Conservation (phyloP, 2,797 vertebrate species). For the Gallinago solitaria region DNA sequence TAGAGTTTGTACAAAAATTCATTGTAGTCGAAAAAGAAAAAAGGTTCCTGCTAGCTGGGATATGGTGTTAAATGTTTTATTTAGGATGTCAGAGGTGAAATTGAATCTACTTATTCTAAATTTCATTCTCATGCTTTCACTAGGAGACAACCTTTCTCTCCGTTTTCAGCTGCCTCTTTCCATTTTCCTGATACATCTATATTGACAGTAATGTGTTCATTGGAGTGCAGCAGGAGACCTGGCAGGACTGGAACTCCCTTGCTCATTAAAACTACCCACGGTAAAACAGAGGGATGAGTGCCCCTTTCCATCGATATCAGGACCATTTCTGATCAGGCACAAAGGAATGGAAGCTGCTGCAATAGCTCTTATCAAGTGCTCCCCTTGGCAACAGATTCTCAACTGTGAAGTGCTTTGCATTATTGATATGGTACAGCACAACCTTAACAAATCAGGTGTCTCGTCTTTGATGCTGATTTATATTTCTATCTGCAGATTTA, state of each 20-base stretch:
- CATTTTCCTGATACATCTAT: not conserved
- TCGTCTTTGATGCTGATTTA: not conserved
- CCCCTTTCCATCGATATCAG: fast-evolving
- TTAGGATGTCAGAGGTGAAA: conserved; percentile 10
- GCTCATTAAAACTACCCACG: not conserved
- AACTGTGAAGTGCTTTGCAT: not conserved
- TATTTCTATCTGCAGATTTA: not conserved
- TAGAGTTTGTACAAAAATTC: not conserved
- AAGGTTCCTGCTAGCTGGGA: not conserved
- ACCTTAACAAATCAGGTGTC: not conserved
- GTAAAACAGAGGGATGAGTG: not conserved
- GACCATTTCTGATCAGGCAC: not conserved
- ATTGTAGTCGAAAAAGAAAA: not conserved
- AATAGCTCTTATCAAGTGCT: not conserved
- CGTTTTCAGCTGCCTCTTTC: conserved; percentile 6
- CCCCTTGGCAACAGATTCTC: conserved; percentile 17
- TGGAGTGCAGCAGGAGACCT: not conserved
- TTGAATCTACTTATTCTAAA: not conserved
- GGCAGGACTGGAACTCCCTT: not conserved
- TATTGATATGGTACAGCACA: conserved; percentile 11
- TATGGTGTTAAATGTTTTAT: conserved; percentile 34
- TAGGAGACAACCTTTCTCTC: not conserved
- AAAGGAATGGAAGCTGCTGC: not conserved
- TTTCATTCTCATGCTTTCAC: not conserved
- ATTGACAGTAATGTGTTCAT: not conserved